Conservation (phyloP, 2,113 vertebrate genomes). For the Passer montanus region DNA sequence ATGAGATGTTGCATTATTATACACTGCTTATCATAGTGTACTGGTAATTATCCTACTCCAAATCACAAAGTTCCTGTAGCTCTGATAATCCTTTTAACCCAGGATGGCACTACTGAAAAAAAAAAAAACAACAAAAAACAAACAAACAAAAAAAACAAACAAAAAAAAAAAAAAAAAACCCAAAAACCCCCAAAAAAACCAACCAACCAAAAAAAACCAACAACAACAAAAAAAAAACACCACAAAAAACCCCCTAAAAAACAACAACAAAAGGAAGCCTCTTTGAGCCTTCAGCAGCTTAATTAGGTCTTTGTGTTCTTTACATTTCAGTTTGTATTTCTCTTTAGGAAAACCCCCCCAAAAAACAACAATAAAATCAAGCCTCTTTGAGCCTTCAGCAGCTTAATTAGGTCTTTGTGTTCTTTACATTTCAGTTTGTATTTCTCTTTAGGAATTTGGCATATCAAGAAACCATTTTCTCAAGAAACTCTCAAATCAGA, state of each 20-base stretch:
- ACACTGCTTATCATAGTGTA: background rate
- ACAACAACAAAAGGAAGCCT: too few relatives aligned
- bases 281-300: too few relatives aligned
- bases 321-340: too few relatives aligned
- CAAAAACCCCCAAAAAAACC: too few relatives aligned
- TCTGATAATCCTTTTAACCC: background rate
- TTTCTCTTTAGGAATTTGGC: background rate
- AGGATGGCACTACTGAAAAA: background rate
- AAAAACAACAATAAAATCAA: background rate
- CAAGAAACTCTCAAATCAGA: background rate
- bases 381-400: background rate
- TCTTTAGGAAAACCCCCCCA: too few relatives aligned
- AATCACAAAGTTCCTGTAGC: background rate
- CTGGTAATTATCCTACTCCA: background rate
- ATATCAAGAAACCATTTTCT: background rate
- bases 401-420: background rate
- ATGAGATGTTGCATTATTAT: background rate
- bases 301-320: too few relatives aligned
- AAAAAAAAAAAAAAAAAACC: too few relatives aligned
- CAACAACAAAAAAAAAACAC: too few relatives aligned
- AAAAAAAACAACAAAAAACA: background rate
- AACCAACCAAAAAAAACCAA: too few relatives aligned
- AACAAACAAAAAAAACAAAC: too few relatives aligned
- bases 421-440: background rate
- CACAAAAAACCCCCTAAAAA: too few relatives aligned